Evolutionary conservation across 2,113 vertebrate genomes (phyloP).

Genomic region (Zosterops borbonicus): DNA sequence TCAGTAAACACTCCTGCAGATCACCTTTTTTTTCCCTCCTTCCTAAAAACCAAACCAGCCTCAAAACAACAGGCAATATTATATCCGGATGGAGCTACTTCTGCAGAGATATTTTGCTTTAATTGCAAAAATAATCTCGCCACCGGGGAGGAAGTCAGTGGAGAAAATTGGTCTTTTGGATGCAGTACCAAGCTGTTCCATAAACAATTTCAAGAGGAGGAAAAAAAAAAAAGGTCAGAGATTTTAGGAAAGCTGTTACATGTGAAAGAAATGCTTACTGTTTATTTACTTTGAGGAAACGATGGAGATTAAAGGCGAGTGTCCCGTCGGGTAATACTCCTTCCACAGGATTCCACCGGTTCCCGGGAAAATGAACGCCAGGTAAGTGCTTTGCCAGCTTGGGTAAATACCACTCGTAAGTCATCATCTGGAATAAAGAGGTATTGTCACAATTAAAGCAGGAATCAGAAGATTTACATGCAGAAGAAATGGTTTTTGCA

Average conservation of each 20-base stretch:
- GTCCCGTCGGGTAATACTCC: constrained; percentile 73
- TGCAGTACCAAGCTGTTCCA: constrained; percentile 68
- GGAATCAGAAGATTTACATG: background rate
- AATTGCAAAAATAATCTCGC: constrained; percentile 78
- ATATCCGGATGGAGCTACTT: constrained; percentile 68
- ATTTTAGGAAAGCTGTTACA: constrained; percentile 69
- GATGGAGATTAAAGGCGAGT: constrained; percentile 87
- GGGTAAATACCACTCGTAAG: constrained; percentile 92
- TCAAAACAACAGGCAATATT: constrained; percentile 41
- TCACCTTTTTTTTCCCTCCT: constrained; percentile 53
- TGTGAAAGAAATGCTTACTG: constrained; percentile 82
- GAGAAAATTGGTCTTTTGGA: constrained; percentile 74
- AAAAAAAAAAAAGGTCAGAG: constrained; percentile 10
- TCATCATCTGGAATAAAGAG: constrained; percentile 88
- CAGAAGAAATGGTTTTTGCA: background rate
- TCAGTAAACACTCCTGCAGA: constrained; percentile 50
- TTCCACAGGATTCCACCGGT: constrained; percentile 84
- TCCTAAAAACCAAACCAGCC: constrained; percentile 33
- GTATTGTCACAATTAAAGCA: background rate
- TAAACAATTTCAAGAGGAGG: constrained; percentile 57
- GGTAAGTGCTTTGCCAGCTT: constrained; percentile 87
- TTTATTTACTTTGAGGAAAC: constrained; percentile 88
- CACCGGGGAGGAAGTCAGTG: constrained; percentile 54
- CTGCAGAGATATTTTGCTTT: constrained; percentile 72
- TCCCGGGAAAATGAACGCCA: constrained; percentile 86